Evolutionary conservation across 2,888 invertebrate genomes (phyloP), one percentile per base, ranked within the genome.

Genomic region (Rhogogaster chlorosoma): DNA sequence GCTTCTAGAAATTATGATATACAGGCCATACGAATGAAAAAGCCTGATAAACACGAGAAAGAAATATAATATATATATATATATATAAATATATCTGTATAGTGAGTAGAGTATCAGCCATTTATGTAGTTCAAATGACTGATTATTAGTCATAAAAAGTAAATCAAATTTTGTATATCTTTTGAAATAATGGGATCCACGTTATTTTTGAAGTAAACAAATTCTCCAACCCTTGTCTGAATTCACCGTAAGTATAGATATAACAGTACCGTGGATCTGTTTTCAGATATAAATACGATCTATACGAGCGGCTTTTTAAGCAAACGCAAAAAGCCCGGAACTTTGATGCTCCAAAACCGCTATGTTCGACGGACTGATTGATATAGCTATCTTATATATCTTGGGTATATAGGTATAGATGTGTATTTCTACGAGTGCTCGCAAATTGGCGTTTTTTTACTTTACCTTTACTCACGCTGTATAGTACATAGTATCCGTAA

Each of bases 281-380:
- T 67, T 67, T 67, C 32, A 18, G 26, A 12, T 26, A 61, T 61
- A 61, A 61, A 61, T 61, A 61, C 61, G 26, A 26, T 53, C 53
- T 61, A 12, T 26, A 67, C 12, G 15, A 67, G 15, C 32, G 22
- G 32, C 12, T 29, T 29, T 67, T 67, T 32, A 32, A 67, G n/a
- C 32, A 18, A 67, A 42, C 12, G 42, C 22, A 73, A 73, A 73
- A 73, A 73, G 26, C 22, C n/a, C 18, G 42, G 73, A 73, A 73
- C 42, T 73, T 38, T 22, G 67, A 67, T 67, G 73, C 29, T 26
- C 42, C 26, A 26, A 73, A 53, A 73, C 73, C 42, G 73, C 73
- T 73, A 73, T 26, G 22, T 73, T 73, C 12, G 38, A 38, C 38
- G 26, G 73, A 73, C 26, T 73, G 73, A 38, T 42, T 42, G 42